These are phyloP conservation scores for Abrostola triplasia DNA, from an alignment of 2,888 invertebrate genomes.

Conservation along the genomic window DNA sequence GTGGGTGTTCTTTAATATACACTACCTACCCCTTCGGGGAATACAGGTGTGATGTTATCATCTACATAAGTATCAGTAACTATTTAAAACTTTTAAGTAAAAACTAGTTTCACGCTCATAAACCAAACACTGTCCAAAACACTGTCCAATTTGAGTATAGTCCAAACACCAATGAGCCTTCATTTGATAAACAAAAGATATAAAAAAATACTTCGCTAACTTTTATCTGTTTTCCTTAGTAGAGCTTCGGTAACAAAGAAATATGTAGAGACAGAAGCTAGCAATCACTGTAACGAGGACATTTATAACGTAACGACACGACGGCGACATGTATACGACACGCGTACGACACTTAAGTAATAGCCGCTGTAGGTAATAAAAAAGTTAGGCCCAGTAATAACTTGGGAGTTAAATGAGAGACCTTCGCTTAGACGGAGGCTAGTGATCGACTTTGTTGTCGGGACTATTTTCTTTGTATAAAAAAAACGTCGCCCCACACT, in stretches of 20 bases:
- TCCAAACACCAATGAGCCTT: conserved; percentile 8
- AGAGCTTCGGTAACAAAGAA: conserved; percentile 46
- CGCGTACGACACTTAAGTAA: conserved; percentile 40
- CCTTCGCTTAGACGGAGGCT: too few species aligned
- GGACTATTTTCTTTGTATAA: too few species aligned
- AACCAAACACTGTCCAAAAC: not conserved
- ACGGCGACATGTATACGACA: conserved; percentile 26
- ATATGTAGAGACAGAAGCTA: conserved; percentile 48
- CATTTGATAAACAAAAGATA: conserved; percentile 27
- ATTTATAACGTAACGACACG: conserved; percentile 53
- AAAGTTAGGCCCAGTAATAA: conserved; percentile 17
- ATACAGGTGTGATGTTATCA: too few species aligned
- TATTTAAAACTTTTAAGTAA: too few species aligned
- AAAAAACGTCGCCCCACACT: too few species aligned
- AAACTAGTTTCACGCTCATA: not conserved
- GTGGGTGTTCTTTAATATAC: too few species aligned
- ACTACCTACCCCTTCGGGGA: too few species aligned
- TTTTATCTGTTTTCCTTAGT: conserved; percentile 50
- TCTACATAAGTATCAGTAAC: too few species aligned
- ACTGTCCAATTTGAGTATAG: conserved; percentile 18
- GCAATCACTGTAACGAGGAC: conserved; percentile 53
- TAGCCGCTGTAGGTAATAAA: conserved; percentile 25
- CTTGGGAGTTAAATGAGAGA: conserved; percentile 11
- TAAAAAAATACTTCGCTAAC: conserved; percentile 33
- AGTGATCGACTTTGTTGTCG: too few species aligned